Percentiles rank a stretch among this genome's conserved stretches.
phyloP scores from a whole-genome alignment of 1,140 invertebrate species.

The Protaetia brevitarsis region DNA sequence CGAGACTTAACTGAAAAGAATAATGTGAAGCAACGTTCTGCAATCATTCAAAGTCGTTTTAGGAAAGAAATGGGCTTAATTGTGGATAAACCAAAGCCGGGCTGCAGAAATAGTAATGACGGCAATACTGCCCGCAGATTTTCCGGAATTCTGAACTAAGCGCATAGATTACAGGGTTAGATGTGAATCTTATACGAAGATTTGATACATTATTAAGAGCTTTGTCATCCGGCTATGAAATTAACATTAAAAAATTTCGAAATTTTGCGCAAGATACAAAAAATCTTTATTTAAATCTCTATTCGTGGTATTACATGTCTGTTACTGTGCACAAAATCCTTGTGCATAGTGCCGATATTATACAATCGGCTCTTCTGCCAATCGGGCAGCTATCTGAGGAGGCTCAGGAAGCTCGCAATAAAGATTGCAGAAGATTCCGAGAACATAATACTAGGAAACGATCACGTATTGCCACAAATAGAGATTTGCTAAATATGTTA shows the following conservation, averaged over 20 bases:
- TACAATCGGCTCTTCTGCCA: not conserved
- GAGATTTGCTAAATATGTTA: constrained; percentile 12
- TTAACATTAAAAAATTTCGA: not conserved
- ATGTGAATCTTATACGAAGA: not conserved
- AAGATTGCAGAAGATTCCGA: constrained; percentile 10
- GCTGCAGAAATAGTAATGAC: not conserved
- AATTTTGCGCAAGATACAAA: not conserved
- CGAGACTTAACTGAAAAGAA: too few species aligned
- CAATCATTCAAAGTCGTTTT: constrained; percentile 4
- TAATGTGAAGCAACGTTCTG: not conserved
- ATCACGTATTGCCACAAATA: not conserved
- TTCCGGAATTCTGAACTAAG: not conserved
- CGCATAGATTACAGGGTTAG: not conserved
- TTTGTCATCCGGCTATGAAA: not conserved
- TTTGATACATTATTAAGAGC: not conserved
- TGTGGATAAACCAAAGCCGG: not conserved
- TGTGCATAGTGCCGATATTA: constrained; percentile 29
- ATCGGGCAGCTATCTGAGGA: not conserved
- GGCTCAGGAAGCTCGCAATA: not conserved
- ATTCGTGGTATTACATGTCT: constrained; percentile 36
- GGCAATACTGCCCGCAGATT: not conserved
- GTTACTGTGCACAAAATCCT: constrained; percentile 33
- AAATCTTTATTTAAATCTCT: constrained; percentile 26
- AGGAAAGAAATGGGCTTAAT: not conserved
- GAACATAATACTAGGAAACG: not conserved